Base-by-base conservation (phyloP, 2,113 vertebrate species). In the Stomatorhinus ivindoensis region DNA sequence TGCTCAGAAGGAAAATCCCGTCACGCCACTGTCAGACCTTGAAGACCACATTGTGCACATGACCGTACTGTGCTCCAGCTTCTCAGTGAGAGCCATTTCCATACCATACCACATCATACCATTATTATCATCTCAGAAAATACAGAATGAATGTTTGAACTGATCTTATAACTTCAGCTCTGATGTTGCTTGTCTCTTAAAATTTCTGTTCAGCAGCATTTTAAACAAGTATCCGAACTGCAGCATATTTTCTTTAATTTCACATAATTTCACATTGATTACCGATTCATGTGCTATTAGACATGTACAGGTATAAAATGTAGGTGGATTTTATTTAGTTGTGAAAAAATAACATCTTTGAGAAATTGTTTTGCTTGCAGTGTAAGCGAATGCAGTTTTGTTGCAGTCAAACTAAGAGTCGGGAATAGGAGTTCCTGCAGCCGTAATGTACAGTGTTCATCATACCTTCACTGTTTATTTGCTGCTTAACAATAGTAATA, bases 31-130 rank as follows among this genome's bases (percentile, higher is more conserved):
- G 27, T 11, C 61, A 69, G 61, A 69, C 87, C 88, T n/a, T 6
- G 92, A 93, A 91, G 91, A 86, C 39, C n/a, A 47, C 15, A 48
- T 4, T 58, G 21, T 21, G 58, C 90, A 84, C 88, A 73, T 87
- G 83, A 48, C 91, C 90, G 65, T 80, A 91, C 92, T 69, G 87
- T 15, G 2, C 83, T 69, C 69, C 88, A 47, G 87, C 90, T 86
- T 84, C 92, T 86, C 89, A 88, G 84, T 88, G n/a, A 86, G 9
- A 86, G 10, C 21, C 46, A n/a, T 50, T 90, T 4, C 42, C 90
- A 92, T 90, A 93, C 92, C 93, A 93, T 90, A 92, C 93, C 94
- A 93, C 94, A 35, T 15, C 27, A 31, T 35, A 35, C 35, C 35
- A 76, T 76, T 19, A 39, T 19, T 80, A 94, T 93, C 92, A 83